phyloP scores from a whole-genome alignment of 2,113 vertebrate genomes.

The Thymallus thymallus region DNA sequence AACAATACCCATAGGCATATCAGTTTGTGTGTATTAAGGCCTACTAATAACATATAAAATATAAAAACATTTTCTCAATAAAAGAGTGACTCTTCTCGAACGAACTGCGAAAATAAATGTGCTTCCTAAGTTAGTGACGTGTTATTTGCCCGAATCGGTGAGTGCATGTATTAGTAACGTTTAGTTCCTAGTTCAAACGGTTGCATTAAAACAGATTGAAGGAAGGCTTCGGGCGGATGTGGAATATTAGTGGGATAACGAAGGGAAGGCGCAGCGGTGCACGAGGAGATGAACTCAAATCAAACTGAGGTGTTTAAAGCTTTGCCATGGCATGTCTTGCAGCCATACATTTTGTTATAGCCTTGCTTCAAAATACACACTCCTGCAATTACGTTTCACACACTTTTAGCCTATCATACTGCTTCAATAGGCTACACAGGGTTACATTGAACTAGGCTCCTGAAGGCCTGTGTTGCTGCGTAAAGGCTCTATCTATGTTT shows the following conservation, averaged over 20 bases:
- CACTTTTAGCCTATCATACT: too few species aligned
- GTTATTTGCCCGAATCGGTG: conserved; percentile 13
- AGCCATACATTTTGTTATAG: conserved; percentile 32
- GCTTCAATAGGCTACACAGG: background rate
- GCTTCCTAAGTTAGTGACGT: background rate
- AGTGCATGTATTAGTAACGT: conserved; percentile 1
- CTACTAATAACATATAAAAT: too few species aligned
- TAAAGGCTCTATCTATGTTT: background rate
- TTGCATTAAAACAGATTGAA: conserved; percentile 57
- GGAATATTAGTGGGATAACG: conserved; percentile 59
- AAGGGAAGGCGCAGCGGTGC: conserved; percentile 38
- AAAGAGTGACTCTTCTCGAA: background rate
- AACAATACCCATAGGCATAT: too few species aligned
- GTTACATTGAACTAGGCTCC: background rate
- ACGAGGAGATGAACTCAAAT: conserved; percentile 46
- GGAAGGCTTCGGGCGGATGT: conserved; percentile 58
- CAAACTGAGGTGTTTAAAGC: conserved; percentile 50
- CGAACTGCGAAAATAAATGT: background rate
- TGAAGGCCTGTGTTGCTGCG: background rate
- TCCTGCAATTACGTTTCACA: background rate
- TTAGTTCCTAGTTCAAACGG: conserved; percentile 34
- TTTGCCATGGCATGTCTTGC: conserved; percentile 28
- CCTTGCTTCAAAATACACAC: background rate
- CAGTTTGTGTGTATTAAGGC: too few species aligned
- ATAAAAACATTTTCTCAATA: too few species aligned